Evolutionary conservation across 2,113 vertebrate species (phyloP).

Genomic region (Pseudorhombus dupliciocellatus): DNA sequence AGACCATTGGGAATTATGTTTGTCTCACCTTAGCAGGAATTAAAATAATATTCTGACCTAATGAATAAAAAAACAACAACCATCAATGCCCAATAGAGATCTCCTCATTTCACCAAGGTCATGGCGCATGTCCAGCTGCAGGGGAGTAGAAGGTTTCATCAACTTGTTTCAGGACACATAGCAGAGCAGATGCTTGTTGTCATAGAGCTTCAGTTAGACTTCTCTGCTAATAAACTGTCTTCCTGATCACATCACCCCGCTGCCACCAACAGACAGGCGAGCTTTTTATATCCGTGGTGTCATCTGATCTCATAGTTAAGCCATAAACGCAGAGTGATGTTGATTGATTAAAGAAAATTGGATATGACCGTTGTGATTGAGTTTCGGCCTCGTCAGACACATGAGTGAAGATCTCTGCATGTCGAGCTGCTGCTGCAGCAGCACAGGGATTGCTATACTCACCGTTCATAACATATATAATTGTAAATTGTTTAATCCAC

Average conservation of each 20-base stretch:
- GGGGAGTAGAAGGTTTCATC: conserved; percentile 4
- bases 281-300: not conserved
- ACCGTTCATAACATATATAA: conserved; percentile 5
- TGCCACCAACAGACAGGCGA: conserved; percentile 12
- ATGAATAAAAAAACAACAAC: not conserved
- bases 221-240: conserved; percentile 12
- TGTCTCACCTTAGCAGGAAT: conserved; percentile 6
- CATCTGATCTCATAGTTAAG: not conserved
- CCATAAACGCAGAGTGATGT: conserved; percentile 3
- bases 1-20: not conserved
- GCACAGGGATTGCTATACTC: not conserved
- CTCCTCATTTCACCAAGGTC: conserved; percentile 7
- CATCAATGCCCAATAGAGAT: not conserved
- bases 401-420: no score
- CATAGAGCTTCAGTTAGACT: not conserved
- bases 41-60: conserved; percentile 8
- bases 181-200: conserved; percentile 14
- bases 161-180: not conserved
- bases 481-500: not conserved
- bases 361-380: conserved; percentile 34
- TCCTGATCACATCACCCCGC: not conserved
- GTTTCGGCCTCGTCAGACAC: conserved; percentile 2
- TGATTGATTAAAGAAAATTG: not conserved
- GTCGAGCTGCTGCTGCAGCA: no score
- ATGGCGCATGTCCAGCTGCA: conserved; percentile 4